phyloP scores from a whole-genome alignment of 1,140 invertebrate species.

The Scaptodrosophila lebanonensis region DNA sequence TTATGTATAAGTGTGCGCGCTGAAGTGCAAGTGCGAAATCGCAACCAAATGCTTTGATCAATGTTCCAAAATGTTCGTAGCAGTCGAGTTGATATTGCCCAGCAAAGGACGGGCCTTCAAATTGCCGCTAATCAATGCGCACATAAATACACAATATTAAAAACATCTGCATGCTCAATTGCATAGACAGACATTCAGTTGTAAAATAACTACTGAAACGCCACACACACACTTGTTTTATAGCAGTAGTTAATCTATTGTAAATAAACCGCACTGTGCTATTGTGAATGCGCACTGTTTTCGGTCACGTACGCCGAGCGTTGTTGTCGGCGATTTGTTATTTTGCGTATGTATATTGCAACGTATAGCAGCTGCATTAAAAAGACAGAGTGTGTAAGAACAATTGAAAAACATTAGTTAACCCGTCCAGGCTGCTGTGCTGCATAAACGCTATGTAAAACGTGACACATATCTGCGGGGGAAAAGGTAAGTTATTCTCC shows the following conservation, averaged over 20 bases:
- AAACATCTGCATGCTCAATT: background rate
- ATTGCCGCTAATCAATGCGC: too few relatives aligned
- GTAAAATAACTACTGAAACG: background rate
- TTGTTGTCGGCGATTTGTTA: too few relatives aligned
- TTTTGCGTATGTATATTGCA: too few relatives aligned
- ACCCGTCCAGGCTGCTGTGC: too few relatives aligned
- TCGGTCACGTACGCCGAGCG: slow-evolving; percentile 64
- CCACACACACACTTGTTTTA: slow-evolving; percentile 40
- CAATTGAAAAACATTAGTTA: slow-evolving; percentile 14
- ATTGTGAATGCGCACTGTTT: slow-evolving; percentile 61
- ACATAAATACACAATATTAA: too few relatives aligned
- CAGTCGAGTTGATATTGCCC: too few relatives aligned
- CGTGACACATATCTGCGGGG: too few relatives aligned
- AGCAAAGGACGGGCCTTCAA: too few relatives aligned
- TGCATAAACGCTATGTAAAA: slow-evolving; percentile 3
- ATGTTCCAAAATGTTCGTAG: too few relatives aligned
- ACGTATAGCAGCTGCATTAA: slow-evolving; percentile 2
- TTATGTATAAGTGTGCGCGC: too few relatives aligned
- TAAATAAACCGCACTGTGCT: slow-evolving; percentile 64
- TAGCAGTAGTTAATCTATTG: slow-evolving; percentile 55
- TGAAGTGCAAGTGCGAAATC: background rate
- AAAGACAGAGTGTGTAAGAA: background rate
- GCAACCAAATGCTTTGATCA: too few relatives aligned
- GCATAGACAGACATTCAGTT: background rate
- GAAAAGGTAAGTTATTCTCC: too few relatives aligned